A percentile compares a stretch with the other conserved stretches of the same genome.
These are phyloP conservation scores for Lepas anatifera DNA, from an alignment of 2,888 invertebrate species.

Conservation along the genomic window DNA sequence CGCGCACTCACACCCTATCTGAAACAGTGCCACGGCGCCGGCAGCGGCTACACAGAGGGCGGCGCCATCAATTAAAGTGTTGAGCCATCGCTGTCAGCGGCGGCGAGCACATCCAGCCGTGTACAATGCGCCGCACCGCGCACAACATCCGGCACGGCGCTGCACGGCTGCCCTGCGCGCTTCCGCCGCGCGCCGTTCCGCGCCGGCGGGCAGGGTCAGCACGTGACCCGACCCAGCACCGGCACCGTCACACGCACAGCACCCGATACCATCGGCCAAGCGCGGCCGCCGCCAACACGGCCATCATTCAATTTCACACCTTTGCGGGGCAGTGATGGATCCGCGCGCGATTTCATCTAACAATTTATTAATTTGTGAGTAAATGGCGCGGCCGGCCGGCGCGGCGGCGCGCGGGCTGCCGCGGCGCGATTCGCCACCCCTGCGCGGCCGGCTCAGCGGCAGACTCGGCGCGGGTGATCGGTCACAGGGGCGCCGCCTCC, in stretches of 20 bases:
- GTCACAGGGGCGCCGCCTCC: background rate
- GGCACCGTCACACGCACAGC: too few relatives aligned
- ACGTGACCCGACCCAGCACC: background rate
- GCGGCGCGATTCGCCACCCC: background rate
- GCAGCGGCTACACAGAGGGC: too few relatives aligned
- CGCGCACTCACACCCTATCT: background rate
- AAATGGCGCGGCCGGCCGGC: background rate
- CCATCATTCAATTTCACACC: conserved; percentile 10
- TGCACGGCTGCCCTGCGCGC: too few relatives aligned
- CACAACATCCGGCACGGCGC: background rate
- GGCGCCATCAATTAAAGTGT: background rate
- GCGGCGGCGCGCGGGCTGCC: background rate
- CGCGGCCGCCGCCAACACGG: background rate
- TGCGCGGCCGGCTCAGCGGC: too few relatives aligned
- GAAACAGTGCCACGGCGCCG: background rate
- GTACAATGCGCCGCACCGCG: background rate
- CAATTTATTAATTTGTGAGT: conserved; percentile 9
- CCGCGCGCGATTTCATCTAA: background rate
- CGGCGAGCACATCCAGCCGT: background rate
- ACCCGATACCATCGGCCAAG: background rate
- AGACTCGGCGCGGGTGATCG: background rate
- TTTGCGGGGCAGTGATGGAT: conserved; percentile 1
- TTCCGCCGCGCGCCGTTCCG: background rate
- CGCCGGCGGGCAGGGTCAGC: background rate
- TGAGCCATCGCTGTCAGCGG: background rate